Evolutionary conservation across 2,888 invertebrate genomes (phyloP), one percentile per base, ranked within the genome.

Genomic region (Dryobotodes eremita): DNA sequence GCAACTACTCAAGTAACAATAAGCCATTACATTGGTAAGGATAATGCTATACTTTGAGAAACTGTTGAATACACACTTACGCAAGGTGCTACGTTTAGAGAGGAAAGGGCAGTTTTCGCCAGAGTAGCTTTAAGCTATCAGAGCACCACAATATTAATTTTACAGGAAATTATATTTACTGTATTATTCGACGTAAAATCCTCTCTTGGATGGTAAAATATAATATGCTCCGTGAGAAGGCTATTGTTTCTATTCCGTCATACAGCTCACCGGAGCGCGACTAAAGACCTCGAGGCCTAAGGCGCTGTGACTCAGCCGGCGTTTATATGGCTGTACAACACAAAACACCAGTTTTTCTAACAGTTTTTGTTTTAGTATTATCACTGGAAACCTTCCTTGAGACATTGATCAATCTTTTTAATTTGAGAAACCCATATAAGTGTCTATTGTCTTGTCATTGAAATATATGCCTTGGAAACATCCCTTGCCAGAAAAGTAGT

Each of bases 161-260:
- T 88, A 84, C 84, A 86, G 85, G 85, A 89, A 88, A 89, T 82
- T 84, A 83, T 82, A 79, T 86, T 82, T 76, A 77, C 80, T 81
- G 79, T 88, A 86, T 86, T 83, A 85, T 85, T 84, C 77, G 86
- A 87, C 79, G 76, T 82, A 62, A 71, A 86, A 74, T 79, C 77
- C 71, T 84, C 74, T 65, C 79, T 77, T 81, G 89, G 88, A 91
- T 93, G 89, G 89, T 90, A 93, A 92, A 94, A 93, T 92, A 93
- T 86, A 92, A 88, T 89, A 87, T 86, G 87, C 90, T 90, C 90
- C 91, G 93, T 94, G 93, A 94, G 94, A 93, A 93, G 92, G 91
- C 92, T 90, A 93, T 95, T 95, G 94, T 95, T 93, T 92, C 88
- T 91, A 90, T 92, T 92, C 93, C 93, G 93, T 92, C 93, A 90